Evolutionary conservation across 2,888 invertebrate species (phyloP).

Genomic region (Vannuccia rotundouncinata): DNA sequence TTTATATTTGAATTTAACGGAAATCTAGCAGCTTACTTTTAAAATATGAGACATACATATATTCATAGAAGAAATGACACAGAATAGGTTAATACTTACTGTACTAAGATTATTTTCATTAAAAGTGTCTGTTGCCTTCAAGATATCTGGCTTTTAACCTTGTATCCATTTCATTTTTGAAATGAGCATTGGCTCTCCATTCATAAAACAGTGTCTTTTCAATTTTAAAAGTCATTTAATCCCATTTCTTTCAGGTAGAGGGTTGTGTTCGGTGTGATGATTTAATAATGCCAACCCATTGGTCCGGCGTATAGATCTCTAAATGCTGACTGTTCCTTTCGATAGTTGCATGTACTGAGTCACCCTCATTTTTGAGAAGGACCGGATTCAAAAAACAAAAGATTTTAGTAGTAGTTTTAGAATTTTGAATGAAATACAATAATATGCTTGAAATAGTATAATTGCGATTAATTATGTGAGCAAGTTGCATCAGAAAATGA

Average conservation of each 20-base stretch:
- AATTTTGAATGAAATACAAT: constrained; percentile 11
- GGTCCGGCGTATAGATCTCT: constrained; percentile 7
- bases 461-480: constrained; percentile 11
- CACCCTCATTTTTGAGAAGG: constrained; percentile 9
- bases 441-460: constrained; percentile 6
- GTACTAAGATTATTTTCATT: constrained; percentile 19
- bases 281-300: constrained; percentile 16
- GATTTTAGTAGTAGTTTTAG: constrained; percentile 16
- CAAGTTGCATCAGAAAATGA: constrained; percentile 19
- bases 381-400: constrained; percentile 20
- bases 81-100: constrained; percentile 14
- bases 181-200: constrained; percentile 21
- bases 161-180: constrained; percentile 15
- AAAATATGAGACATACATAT: too few species aligned
- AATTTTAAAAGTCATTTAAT: constrained; percentile 13
- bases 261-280: constrained; percentile 13
- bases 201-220: not conserved
- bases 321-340: constrained; percentile 24
- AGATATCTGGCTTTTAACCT: not conserved
- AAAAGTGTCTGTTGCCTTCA: constrained; percentile 19
- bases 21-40: too few species aligned
- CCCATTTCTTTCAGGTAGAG: constrained; percentile 20
- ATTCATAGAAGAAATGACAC: too few species aligned
- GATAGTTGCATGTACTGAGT: constrained; percentile 13
- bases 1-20: too few species aligned